Evolutionary conservation across 2,888 invertebrate species (phyloP).

Genomic region (Drosophila mettleri): DNA sequence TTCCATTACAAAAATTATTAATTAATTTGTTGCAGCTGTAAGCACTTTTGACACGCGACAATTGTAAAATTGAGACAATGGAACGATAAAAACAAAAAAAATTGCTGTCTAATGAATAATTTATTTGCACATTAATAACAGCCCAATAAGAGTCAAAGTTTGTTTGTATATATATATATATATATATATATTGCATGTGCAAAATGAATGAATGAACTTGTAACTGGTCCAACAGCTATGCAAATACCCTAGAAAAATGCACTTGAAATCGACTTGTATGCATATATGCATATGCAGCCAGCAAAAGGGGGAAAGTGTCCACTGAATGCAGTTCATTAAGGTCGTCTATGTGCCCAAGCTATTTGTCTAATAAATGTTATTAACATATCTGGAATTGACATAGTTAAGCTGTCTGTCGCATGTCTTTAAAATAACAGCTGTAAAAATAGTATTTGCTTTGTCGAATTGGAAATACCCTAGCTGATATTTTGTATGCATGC

Average conservation of each 20-base stretch:
- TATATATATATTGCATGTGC: slow-evolving; percentile 23
- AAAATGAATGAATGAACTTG: slow-evolving; percentile 56
- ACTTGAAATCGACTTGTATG: slow-evolving; percentile 27
- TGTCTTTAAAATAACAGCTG: neutral
- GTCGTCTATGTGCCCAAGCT: slow-evolving; percentile 25
- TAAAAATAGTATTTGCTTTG: neutral
- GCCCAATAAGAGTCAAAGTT: neutral
- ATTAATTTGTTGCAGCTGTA: slow-evolving; percentile 3
- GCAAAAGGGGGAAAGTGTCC: slow-evolving; percentile 11
- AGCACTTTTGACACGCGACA: slow-evolving; percentile 59
- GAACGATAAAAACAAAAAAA: slow-evolving; percentile 29
- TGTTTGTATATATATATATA: neutral
- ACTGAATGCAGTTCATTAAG: slow-evolving; percentile 14
- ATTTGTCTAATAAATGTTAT: slow-evolving; percentile 23
- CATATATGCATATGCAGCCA: neutral
- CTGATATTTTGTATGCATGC: neutral
- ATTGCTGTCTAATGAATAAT: slow-evolving; percentile 35
- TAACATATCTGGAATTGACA: neutral
- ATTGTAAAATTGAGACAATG: slow-evolving; percentile 8
- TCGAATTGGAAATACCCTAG: neutral
- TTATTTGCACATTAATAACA: slow-evolving; percentile 30
- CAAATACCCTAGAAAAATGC: slow-evolving; percentile 41
- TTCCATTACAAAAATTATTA: neutral
- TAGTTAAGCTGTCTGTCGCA: neutral
- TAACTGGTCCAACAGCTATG: slow-evolving; percentile 49